A percentile compares a stretch with the other conserved stretches of the same genome.
Conservation (phyloP, 2,113 vertebrate genomes). For the Thamnophis sirtalis region DNA sequence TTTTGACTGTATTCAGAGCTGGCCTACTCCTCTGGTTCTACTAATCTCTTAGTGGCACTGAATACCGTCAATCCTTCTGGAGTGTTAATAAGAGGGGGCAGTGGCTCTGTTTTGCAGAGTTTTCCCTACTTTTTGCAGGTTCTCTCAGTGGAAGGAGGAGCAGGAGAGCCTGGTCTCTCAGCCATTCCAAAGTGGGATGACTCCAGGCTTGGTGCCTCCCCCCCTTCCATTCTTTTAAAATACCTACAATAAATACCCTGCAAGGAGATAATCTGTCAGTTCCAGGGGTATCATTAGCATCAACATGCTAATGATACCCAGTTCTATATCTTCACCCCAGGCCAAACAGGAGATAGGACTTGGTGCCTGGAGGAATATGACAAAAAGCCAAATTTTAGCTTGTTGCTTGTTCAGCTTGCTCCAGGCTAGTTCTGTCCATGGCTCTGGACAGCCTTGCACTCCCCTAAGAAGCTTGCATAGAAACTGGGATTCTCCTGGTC, state of each 20-base stretch:
- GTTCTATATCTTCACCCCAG: neutral
- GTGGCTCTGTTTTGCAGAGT: neutral
- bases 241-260: neutral
- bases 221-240: neutral
- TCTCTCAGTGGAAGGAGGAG: neutral
- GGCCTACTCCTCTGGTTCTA: neutral
- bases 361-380: neutral
- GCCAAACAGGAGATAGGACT: neutral
- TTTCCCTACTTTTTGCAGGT: neutral
- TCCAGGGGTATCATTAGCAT: neutral
- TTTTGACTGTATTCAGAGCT: neutral
- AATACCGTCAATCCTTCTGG: neutral
- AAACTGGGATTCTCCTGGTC: neutral
- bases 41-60: neutral
- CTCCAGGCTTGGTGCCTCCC: neutral
- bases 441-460: neutral
- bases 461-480: neutral
- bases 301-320: neutral
- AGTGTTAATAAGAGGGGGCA: neutral
- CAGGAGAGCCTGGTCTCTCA: neutral
- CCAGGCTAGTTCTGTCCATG: neutral
- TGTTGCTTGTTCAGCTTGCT: neutral
- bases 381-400: neutral
- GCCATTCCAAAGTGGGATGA: neutral
- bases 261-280: neutral